phyloP scores from a whole-genome alignment of 2,113 vertebrate species.

The Charadrius vociferus region DNA sequence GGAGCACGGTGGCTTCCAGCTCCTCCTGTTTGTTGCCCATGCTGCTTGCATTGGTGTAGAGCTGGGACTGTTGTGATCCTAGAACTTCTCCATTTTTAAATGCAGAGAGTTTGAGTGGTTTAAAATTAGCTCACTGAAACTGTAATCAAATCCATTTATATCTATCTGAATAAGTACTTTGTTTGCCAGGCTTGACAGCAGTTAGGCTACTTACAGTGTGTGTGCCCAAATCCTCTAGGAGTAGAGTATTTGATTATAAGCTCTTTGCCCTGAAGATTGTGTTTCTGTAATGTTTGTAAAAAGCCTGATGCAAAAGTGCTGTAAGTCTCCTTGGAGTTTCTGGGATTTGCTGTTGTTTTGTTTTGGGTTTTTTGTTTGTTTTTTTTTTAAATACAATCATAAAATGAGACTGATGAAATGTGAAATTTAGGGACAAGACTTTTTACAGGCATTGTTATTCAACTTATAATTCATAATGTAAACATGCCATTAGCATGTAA shows the following conservation, averaged over 20 bases:
- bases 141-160: background rate
- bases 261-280: background rate
- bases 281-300: background rate
- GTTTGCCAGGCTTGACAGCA: background rate
- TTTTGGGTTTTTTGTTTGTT: too few species aligned
- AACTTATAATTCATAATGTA: background rate
- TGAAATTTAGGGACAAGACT: background rate
- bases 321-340: background rate
- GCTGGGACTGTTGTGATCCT: background rate
- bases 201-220: background rate
- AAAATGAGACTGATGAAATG: background rate
- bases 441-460: background rate
- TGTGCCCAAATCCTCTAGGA: background rate
- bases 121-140: conserved; percentile 27
- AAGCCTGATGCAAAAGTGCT: background rate
- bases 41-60: background rate
- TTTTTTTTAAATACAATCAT: background rate
- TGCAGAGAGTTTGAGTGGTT: background rate
- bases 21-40: background rate
- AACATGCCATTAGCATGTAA: background rate
- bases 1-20: background rate
- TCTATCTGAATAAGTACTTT: background rate
- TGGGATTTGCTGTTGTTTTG: background rate
- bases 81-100: background rate
- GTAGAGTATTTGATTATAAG: background rate